Evolutionary conservation across 2,888 invertebrate species (phyloP).

Genomic region (Acrobasis suavella): DNA sequence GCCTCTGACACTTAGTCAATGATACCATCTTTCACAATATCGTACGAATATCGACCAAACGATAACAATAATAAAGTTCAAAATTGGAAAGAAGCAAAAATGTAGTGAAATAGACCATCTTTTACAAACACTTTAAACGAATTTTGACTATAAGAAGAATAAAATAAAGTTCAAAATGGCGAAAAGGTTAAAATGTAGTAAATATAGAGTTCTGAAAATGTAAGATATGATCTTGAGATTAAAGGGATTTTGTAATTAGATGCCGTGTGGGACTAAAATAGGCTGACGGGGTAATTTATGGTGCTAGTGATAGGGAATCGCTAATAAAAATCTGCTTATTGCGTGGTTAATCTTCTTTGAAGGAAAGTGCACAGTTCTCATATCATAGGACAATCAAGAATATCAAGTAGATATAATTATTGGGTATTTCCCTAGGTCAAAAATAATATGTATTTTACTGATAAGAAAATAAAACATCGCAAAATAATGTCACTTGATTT

Average conservation of each 20-base stretch:
- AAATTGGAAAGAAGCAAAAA: neutral
- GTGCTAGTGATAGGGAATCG: neutral
- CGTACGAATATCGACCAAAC: conserved; percentile 2
- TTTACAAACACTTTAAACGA: neutral
- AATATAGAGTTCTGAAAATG: conserved; percentile 22
- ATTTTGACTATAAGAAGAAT: neutral
- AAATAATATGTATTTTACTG: too few species aligned
- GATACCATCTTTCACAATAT: conserved; percentile 5
- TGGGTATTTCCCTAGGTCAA: too few species aligned
- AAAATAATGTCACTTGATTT: too few species aligned
- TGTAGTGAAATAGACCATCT: conserved; percentile 8
- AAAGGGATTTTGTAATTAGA: conserved; percentile 22
- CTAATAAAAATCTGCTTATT: conserved; percentile 9
- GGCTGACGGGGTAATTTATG: conserved; percentile 11
- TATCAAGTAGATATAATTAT: too few species aligned
- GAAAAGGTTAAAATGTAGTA: neutral
- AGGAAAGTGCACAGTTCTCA: neutral
- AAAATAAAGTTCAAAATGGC: conserved; percentile 1
- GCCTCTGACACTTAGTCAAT: conserved; percentile 22
- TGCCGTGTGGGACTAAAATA: conserved; percentile 11
- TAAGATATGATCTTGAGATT: conserved; percentile 23
- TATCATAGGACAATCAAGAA: too few species aligned
- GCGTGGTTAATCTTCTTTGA: neutral
- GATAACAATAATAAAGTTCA: neutral
- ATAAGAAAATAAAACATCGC: too few species aligned